Percentiles rank a stretch among this genome's conserved stretches.
These are phyloP conservation scores for Zoanthus solanderi DNA, from an alignment of 92 coral and sea anemone genomes.

Conservation along the genomic window DNA sequence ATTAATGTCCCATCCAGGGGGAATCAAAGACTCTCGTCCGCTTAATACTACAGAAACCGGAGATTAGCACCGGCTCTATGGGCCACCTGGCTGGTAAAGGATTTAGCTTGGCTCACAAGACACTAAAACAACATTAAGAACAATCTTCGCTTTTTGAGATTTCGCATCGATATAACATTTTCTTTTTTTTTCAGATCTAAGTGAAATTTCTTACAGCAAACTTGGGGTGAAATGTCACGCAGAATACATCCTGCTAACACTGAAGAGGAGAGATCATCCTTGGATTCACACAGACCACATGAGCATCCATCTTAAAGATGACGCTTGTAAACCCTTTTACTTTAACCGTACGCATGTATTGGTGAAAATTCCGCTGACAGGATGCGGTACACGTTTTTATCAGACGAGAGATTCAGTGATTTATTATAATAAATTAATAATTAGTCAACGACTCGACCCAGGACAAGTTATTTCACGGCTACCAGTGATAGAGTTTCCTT, in stretches of 20 bases:
- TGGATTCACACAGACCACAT: constrained; percentile 74
- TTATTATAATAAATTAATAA: constrained; percentile 54
- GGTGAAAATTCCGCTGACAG: constrained; percentile 59
- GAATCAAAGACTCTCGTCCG: no score
- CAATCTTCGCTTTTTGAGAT: no score
- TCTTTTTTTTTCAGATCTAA: constrained; percentile 36
- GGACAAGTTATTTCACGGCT: constrained; percentile 35
- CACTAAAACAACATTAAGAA: no score
- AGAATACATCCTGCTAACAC: constrained; percentile 43
- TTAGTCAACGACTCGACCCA: background rate
- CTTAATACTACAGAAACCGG: no score
- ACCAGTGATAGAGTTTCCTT: constrained; percentile 43
- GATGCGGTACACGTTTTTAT: constrained; percentile 65
- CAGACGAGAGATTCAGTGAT: constrained; percentile 33
- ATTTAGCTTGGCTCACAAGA: no score
- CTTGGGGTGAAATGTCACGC: constrained; percentile 49
- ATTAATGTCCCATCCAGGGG: no score
- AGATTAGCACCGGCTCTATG: no score
- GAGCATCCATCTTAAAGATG: constrained; percentile 69
- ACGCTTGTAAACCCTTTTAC: constrained; percentile 57
- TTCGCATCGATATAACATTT: background rate
- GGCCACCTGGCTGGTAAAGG: no score
- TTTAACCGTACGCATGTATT: constrained; percentile 63
- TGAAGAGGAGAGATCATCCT: constrained; percentile 58
- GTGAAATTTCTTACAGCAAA: constrained; percentile 49